Base-by-base conservation (phyloP, 2,888 invertebrate genomes). In the Oegoconia quadripuncta region DNA sequence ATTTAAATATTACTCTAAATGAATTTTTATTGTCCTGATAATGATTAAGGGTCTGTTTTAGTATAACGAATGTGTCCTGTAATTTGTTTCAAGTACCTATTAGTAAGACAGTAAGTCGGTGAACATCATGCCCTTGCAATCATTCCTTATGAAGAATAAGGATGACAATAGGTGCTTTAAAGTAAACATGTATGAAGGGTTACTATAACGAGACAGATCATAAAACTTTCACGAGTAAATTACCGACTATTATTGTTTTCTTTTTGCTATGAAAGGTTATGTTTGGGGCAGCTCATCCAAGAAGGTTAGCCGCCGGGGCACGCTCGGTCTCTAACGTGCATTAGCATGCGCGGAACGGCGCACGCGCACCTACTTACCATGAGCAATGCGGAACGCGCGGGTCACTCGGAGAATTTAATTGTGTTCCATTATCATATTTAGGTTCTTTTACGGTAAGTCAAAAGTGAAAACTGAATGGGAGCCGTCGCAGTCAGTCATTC, bases 371-470 rank as follows among this genome's bases (percentile, higher is more conserved):
- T 78, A 84, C 86, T 86, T 86, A 75, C 74, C 69, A 84, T 86
- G 82, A 77, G 76, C 84, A 71, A 84, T 81, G 86, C 84, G 84
- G 82, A 79, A 79, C 83, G 74, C 66, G 56, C 73, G 70, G 77
- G 75, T 77, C 86, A 77, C 83, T 75, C 59, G 58, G 75, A 82
- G 87, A 86, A 86, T 87, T 84, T 87, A 84, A 87, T 87, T 86
- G 84, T 80, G 80, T 78, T 76, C 84, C 79, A 87, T 87, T 87
- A 87, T 87, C 87, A 87, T 87, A 87, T 83, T 84, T 79, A 82
- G 86, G 77, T 77, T 87, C 82, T 82, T 83, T 83, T 86, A 86
- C 84, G 69, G 84, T 84, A 81, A 81, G 75, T 79, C 82, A 83
- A 86, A 87, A 87, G 87, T 87, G 87, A 87, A 87, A 87, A 87